Conservation (phyloP, 2,113 vertebrate genomes). For the Trinectes maculatus region DNA sequence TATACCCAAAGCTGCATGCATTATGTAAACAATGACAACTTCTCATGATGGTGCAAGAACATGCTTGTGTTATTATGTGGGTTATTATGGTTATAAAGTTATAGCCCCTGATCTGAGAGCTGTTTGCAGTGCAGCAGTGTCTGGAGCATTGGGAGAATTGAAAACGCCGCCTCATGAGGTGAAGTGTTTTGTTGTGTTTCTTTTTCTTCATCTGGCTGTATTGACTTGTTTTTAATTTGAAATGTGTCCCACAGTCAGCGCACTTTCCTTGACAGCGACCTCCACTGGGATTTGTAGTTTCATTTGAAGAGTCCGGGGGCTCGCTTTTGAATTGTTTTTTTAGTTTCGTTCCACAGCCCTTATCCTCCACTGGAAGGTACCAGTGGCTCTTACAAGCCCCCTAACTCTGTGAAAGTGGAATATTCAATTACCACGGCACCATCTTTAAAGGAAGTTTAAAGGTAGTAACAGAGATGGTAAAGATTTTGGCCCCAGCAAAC, state of each 20-base stretch:
- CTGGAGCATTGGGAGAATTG: too few relatives aligned
- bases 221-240: constrained; percentile 40
- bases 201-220: constrained; percentile 1
- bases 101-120: too few relatives aligned
- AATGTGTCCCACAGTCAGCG: constrained; percentile 12
- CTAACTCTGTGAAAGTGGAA: neutral
- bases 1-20: too few relatives aligned
- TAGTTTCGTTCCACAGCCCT: constrained; percentile 2
- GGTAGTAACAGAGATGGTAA: neutral
- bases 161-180: neutral
- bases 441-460: too few relatives aligned
- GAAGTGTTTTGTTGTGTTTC: constrained; percentile 19
- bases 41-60: too few relatives aligned
- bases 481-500: neutral
- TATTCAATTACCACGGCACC: too few relatives aligned
- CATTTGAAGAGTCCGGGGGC: constrained; percentile 26
- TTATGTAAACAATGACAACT: too few relatives aligned
- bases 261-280: constrained; percentile 19
- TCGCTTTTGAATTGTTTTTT: constrained; percentile 34
- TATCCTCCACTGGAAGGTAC: constrained; percentile 23
- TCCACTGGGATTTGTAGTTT: constrained; percentile 23
- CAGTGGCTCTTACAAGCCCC: neutral
- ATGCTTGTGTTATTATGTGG: too few relatives aligned
- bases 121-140: too few relatives aligned
- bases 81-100: too few relatives aligned